Base-by-base conservation (phyloP, 2,888 invertebrate species). In the Meiosimyza platycephala region DNA sequence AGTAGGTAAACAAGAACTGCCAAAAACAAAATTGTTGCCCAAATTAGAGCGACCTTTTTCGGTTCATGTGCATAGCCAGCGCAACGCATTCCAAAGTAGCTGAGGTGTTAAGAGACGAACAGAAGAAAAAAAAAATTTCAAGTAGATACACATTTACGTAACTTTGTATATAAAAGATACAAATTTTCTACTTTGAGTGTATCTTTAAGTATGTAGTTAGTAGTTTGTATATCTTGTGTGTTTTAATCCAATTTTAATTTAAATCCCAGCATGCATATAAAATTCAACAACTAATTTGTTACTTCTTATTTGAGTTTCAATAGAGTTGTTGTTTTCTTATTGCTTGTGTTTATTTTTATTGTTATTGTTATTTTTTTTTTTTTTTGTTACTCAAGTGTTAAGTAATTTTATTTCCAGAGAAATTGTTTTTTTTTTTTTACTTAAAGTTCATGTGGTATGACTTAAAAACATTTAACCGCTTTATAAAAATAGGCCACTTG, bases 51-150 rank as follows among this genome's bases (percentile, higher is more conserved):
- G 40, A 22, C 22, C 64, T 64, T 64, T 51, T 64, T 64, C n/a
- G 12, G 28, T 18, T 12, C 22, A 28, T 22, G 40, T 15, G 40
- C 47, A n/a, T 50, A 6, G 50, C 28, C 51, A 9, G 51, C 64
- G 16, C 64, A 64, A 64, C 22, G 64, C 51, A 64, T 64, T 51
- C 22, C 28, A 18, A 16, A 51, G 64, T 64, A 64, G 64, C 64
- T 13, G 51, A 64, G 64, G 64, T 64, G 64, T 64, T 51, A 64
- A 64, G 64, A 13, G 51, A 51, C 28, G n/a, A 50, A 28, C 64
- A 64, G 51, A 18, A 64, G 50, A n/a, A 22, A 64, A 50, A 28
- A 51, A 64, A 50, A 50, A 15, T 1, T 22, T 11, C n/a, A 51
- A 64, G 18, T 40, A 50, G 6, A 33, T 18, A 57, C 28, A 22